Percentiles rank a stretch among this genome's conserved stretches.
These are phyloP conservation scores for Elysia chlorotica DNA, from an alignment of 1,140 invertebrate genomes.

Conservation along the genomic window DNA sequence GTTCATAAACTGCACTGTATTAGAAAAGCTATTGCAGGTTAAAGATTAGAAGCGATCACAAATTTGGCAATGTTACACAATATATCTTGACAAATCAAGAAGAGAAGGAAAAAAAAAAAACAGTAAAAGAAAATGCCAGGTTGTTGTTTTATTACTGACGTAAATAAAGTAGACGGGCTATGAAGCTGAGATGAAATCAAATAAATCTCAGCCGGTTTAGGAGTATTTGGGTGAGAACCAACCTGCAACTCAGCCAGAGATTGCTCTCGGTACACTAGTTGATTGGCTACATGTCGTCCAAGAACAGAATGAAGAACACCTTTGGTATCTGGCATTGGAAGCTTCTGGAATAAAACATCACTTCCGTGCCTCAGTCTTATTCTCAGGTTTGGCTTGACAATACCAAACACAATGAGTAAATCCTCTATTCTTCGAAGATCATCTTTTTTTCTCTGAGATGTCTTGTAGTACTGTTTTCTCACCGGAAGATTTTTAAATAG, in stretches of 20 bases:
- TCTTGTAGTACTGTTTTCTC: slow-evolving; percentile 67
- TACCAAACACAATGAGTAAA: slow-evolving; percentile 66
- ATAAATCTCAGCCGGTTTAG: too few species aligned
- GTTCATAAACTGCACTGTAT: too few species aligned
- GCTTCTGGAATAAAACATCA: slow-evolving; percentile 67
- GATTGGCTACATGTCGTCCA: slow-evolving; percentile 61
- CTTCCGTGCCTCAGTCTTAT: slow-evolving; percentile 67
- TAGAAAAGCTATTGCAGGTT: neutral
- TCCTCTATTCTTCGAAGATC: slow-evolving; percentile 69
- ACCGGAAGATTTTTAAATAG: slow-evolving; percentile 72
- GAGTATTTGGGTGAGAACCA: too few species aligned
- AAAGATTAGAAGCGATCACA: neutral
- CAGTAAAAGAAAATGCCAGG: too few species aligned
- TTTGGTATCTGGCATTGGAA: slow-evolving; percentile 54
- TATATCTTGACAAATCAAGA: too few species aligned
- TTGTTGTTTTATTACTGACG: too few species aligned
- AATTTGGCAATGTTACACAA: neutral
- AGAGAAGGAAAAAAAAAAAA: too few species aligned
- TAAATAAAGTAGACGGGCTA: too few species aligned
- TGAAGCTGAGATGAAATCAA: too few species aligned
- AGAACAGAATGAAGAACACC: slow-evolving; percentile 63
- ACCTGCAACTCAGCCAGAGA: too few species aligned
- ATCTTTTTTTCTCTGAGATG: slow-evolving; percentile 64
- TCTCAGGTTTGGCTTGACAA: slow-evolving; percentile 65
- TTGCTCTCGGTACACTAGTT: slow-evolving; percentile 58